Evolutionary conservation across 2,797 vertebrate genomes (phyloP).

Genomic region (Sparidentex hasta): DNA sequence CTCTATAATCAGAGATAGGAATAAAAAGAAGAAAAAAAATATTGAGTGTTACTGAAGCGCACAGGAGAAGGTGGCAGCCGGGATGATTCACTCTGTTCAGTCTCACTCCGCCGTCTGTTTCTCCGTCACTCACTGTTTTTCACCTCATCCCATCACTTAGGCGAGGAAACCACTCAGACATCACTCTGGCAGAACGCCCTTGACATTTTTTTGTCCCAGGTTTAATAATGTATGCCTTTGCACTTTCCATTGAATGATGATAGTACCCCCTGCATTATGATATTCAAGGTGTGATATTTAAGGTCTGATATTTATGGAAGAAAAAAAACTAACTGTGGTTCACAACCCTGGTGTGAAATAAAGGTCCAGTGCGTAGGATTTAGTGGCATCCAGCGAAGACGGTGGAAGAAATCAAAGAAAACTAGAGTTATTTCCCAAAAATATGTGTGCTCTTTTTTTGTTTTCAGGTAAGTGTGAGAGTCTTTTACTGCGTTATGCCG

Average conservation of each 20-base stretch:
- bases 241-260: conserved; percentile 18
- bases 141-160: conserved; percentile 58
- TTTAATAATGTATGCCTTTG: conserved; percentile 38
- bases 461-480: too few relatives aligned
- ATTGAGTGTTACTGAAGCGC: conserved; percentile 33
- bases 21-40: conserved; percentile 49
- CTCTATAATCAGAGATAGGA: conserved; percentile 49
- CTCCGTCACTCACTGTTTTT: conserved; percentile 61
- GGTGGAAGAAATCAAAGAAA: too few relatives aligned
- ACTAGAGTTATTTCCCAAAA: too few relatives aligned
- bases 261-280: neutral
- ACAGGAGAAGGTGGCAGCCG: conserved; percentile 44
- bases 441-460: too few relatives aligned
- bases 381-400: too few relatives aligned
- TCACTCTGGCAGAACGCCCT: conserved; percentile 52
- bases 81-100: conserved; percentile 63
- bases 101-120: conserved; percentile 57
- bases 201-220: conserved; percentile 63
- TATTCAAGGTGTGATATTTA: conserved; percentile 2
- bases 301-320: neutral
- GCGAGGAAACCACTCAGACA: conserved; percentile 53
- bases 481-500: too few relatives aligned
- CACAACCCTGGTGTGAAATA: neutral
- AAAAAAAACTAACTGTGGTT: neutral
- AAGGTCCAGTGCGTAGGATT: too few relatives aligned